phyloP scores from a whole-genome alignment of 2,113 vertebrate genomes.

The Pseudorasbora parva region DNA sequence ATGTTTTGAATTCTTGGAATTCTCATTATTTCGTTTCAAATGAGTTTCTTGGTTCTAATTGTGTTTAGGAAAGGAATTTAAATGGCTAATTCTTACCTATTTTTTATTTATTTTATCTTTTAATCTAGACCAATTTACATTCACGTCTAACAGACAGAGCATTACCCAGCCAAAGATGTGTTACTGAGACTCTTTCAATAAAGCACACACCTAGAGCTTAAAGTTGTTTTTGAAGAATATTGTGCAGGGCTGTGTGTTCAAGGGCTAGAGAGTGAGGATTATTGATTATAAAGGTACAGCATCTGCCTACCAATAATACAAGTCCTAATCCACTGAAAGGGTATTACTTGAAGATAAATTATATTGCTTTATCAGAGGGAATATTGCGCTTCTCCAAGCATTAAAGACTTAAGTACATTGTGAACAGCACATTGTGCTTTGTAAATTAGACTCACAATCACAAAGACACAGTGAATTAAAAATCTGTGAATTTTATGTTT shows the following conservation, averaged over 20 bases:
- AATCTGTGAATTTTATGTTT: background rate
- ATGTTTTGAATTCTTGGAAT: no score
- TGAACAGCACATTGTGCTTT: background rate
- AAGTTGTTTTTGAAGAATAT: background rate
- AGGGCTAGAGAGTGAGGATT: background rate
- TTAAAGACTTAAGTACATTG: background rate
- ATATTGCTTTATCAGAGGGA: background rate
- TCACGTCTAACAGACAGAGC: background rate
- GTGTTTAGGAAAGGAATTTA: background rate
- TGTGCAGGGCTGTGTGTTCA: background rate
- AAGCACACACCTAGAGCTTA: background rate
- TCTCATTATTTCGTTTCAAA: background rate
- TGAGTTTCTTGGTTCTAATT: background rate
- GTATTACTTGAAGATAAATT: background rate
- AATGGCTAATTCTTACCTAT: background rate
- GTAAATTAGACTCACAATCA: background rate
- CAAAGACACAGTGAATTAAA: background rate
- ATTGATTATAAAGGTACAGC: constrained; percentile 23
- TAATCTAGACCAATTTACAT: background rate
- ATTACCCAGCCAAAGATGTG: background rate
- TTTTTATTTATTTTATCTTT: no score
- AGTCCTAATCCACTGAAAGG: background rate
- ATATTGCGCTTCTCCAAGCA: background rate
- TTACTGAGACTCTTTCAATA: background rate
- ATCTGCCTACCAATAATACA: background rate